Evolutionary conservation across 2,797 vertebrate genomes (phyloP), one percentile per base, ranked within the genome.

Genomic region (Gephyroberyx darwinii): DNA sequence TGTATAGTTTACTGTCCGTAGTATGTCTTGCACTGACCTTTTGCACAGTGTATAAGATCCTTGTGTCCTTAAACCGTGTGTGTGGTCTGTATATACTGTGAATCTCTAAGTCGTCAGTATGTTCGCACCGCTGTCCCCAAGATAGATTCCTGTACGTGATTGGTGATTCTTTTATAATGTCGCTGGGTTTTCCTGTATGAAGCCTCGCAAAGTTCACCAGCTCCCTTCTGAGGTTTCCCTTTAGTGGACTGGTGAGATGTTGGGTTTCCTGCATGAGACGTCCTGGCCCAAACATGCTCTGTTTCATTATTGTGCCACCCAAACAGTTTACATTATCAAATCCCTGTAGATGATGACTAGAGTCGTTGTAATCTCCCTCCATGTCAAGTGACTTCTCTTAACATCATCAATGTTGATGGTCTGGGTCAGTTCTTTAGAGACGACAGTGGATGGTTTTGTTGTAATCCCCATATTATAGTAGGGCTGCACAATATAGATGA

Each of bases 1-100:
- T 67, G 58, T 65, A 68, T 65, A 71, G 41, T 66, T 75, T 75
- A 54, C 47, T 74, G 58, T 77, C 71, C 26, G 39, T 39, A 5
- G 41, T 67, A 20, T 60, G 19, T 55, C 53, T 33, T 76, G 13
- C 41, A 58, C 5, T 77, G 81, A 86, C 84, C 81, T 54, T 74
- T 77, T 62, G 74, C 65, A 78, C 77, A 70, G 45, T 71, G 64
- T 71, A 56, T 48, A 13, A 79, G 68, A 59, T 76, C 45, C 56
- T 54, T 60, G 41, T 66, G 61, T 70, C 69, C 60, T 81, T 63
- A 26, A 71, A 80, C 26, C 62, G 35, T 53, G 39, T 68, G 17
- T 75, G 26, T 26, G 37, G n/a, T 69, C 45, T 54, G 6, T 33
- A 48, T 54, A 17, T 52, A 56, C 30, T 55, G 17, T 48, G 12